Evolutionary conservation across 2,888 invertebrate species (phyloP), one percentile per base, ranked within the genome.

Genomic region (Cosmopolites sordidus): DNA sequence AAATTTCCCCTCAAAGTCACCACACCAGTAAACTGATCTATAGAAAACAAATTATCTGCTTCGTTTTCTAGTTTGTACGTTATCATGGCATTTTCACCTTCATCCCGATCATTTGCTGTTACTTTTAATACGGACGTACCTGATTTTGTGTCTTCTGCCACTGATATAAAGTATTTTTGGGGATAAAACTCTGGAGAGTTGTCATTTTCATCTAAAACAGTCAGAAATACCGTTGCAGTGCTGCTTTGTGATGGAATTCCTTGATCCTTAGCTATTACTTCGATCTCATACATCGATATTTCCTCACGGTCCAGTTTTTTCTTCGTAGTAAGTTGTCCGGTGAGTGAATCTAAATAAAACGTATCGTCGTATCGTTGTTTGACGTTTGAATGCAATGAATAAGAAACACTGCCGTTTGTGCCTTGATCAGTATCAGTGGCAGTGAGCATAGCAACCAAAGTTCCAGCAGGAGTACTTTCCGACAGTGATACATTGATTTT

Each of bases 141-240:
- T 15, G 81, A 72, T 51, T 80, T 74, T 29, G 82, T 74, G 67
- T 87, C 83, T 64, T 89, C 87, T 29, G 82, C 78, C 39, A 94
- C 77, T 39, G 85, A 80, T 62, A 89, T 81, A 69, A 92, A 87
- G 73, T 96, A 96, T 66, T 84, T 82, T 68, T 82, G 82, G 0
- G 96, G 96, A 76, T 95, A 95, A 76, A 97, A 95, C 66, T 85
- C 82, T 0, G 96, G 96, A 64, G 83, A 82, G 72, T 96, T 95
- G 74, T 97, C 96, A 73, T 97, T 96, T 11, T 92, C 83, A 74
- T 96, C 96, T 55, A 85, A 77, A 14, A 97, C 82, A 60, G 78
- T 83, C 4, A 97, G 74, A 66, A 82, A 79, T 45, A 97, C 86
- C 1, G 92, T 90, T 6, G 93, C 92, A 0, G 92, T 92, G 5